Evolutionary conservation across 2,113 vertebrate species (phyloP).

Genomic region (Procavia capensis): DNA sequence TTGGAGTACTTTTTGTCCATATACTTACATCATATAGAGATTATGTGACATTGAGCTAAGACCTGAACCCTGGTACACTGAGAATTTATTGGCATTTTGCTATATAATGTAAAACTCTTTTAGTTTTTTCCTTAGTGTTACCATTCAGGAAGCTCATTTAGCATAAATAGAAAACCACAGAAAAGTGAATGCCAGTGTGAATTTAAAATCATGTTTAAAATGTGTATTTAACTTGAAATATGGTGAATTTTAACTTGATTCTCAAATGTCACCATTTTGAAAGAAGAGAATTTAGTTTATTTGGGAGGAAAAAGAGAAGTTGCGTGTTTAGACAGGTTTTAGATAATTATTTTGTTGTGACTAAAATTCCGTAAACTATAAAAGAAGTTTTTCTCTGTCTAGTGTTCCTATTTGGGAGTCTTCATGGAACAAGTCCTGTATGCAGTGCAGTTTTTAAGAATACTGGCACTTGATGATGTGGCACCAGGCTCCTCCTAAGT

Average conservation of each 20-base stretch:
- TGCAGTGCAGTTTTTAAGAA: background rate
- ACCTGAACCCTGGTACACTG: slow-evolving; percentile 60
- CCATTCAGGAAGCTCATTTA: slow-evolving; percentile 36
- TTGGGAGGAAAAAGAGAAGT: background rate
- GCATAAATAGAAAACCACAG: slow-evolving; percentile 56
- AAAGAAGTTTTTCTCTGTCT: background rate
- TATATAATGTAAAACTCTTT: slow-evolving; percentile 74
- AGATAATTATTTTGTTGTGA: slow-evolving; percentile 11
- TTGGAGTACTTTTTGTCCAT: slow-evolving; percentile 29
- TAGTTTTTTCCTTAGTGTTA: slow-evolving; percentile 74
- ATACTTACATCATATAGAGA: slow-evolving; percentile 19
- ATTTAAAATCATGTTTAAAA: slow-evolving; percentile 57
- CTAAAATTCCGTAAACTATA: slow-evolving; percentile 45
- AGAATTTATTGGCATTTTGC: slow-evolving; percentile 63
- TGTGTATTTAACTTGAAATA: slow-evolving; percentile 34
- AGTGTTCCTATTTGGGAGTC: background rate
- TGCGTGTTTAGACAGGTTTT: slow-evolving; percentile 14
- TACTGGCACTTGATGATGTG: background rate
- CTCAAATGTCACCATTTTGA: background rate
- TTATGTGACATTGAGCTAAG: slow-evolving; percentile 64
- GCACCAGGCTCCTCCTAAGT: background rate
- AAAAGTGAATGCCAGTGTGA: slow-evolving; percentile 53
- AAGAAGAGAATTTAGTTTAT: slow-evolving; percentile 33
- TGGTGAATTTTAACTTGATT: slow-evolving; percentile 51
- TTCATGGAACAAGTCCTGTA: background rate